Evolutionary conservation across 2,888 invertebrate genomes (phyloP), one percentile per base, ranked within the genome.

Genomic region (Cheilosia impressa): DNA sequence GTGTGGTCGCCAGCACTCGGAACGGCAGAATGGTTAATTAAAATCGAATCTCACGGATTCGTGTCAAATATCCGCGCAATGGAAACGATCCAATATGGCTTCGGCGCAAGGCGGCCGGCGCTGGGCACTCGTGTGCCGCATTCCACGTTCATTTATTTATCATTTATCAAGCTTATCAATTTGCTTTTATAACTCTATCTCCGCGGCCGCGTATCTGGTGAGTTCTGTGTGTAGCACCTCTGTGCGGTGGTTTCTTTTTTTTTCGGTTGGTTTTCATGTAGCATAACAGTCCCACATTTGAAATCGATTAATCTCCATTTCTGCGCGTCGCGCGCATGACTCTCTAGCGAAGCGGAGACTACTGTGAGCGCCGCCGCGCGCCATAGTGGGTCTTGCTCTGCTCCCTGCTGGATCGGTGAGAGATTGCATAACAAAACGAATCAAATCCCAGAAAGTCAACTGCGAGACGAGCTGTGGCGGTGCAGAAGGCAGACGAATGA

Each of bases 91-190:
- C 60, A 66, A 82, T 82, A 78, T 82, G 72, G 65, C 82, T 77
- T 57, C 22, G 10, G 24, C 27, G 19, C 13, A n/a, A 10, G 27
- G 45, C n/a, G 9, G 57, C 1, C 38, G 19, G 34, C 27, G 2
- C 10, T 3, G 19, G 6, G 27, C 45, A 47, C 34, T 43, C 43
- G 45, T 50, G 58, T 55, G 60, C 65, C 75, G 65, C 80, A 80
- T 84, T 84, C 80, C 84, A 27, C 53, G 60, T 43, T 84, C 75
- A 80, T 84, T 75, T 84, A 71, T 71, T 71, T 71, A 84, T 75
- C 75, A 84, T 84, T 84, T 84, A 84, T 84, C 80, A 84, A 80
- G 80, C 84, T 84, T 84, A 84, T 84, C 84, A 84, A 45, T 80
- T 65, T 84, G 60, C 71, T 80, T 84, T 80, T 71, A 71, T 76